Percentiles rank a stretch among this genome's conserved stretches.
These are phyloP conservation scores for Drosophila koepferae DNA, from an alignment of 2,888 invertebrate genomes.

Conservation along the genomic window DNA sequence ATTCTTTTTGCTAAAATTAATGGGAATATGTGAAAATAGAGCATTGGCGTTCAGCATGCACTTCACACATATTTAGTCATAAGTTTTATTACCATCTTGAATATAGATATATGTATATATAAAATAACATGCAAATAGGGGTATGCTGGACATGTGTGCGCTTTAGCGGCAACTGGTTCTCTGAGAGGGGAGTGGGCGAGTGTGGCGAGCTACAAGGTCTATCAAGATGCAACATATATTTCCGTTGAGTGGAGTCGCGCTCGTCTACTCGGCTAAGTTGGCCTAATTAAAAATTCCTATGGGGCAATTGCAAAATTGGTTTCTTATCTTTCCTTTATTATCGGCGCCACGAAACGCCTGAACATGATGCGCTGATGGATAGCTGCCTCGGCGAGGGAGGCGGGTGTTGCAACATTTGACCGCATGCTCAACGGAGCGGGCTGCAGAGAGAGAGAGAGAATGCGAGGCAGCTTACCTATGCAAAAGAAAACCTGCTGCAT, in stretches of 20 bases:
- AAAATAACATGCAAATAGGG: constrained; percentile 37
- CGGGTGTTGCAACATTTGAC: constrained; percentile 27
- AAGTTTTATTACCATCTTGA: constrained; percentile 44
- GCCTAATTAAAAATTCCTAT: constrained; percentile 82
- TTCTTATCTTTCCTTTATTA: constrained; percentile 82
- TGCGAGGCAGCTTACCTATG: not conserved
- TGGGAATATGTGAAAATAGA: not conserved
- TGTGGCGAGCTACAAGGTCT: constrained; percentile 9
- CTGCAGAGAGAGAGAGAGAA: not conserved
- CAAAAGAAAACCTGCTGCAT: constrained; percentile 52
- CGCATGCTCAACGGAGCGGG: constrained; percentile 20
- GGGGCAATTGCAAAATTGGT: constrained; percentile 82
- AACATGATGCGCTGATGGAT: constrained; percentile 82
- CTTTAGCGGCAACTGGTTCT: constrained; percentile 40
- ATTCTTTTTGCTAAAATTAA: not conserved
- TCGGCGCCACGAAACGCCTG: constrained; percentile 73
- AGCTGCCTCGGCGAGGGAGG: constrained; percentile 54
- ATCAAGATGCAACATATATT: constrained; percentile 56
- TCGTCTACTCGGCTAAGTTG: constrained; percentile 44
- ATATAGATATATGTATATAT: constrained; percentile 39
- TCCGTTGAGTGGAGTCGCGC: constrained; percentile 28
- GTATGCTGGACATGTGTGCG: constrained; percentile 35
- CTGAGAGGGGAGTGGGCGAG: not conserved
- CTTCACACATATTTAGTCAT: constrained; percentile 78
- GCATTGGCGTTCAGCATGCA: constrained; percentile 46